These are phyloP conservation scores for Torymus texanus DNA, from an alignment of 2,888 invertebrate genomes.

Conservation along the genomic window DNA sequence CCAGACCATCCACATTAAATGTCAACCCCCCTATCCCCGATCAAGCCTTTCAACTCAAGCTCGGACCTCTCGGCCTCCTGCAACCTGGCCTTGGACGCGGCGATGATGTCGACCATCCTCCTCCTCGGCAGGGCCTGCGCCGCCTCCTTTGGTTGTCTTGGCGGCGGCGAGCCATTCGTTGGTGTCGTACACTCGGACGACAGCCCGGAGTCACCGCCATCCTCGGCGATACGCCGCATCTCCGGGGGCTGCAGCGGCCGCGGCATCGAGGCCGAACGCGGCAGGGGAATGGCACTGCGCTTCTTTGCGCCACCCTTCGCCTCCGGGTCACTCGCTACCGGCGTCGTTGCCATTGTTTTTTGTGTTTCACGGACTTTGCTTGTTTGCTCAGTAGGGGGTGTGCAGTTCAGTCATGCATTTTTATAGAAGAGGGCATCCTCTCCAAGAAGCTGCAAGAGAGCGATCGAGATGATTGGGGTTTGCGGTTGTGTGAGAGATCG, in stretches of 20 bases:
- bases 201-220: slow-evolving; percentile 71
- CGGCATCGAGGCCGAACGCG: slow-evolving; percentile 53
- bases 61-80: slow-evolving; percentile 47
- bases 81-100: slow-evolving; percentile 64
- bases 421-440: too few relatives aligned
- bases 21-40: too few relatives aligned
- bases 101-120: slow-evolving; percentile 59
- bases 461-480: too few relatives aligned
- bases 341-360: slow-evolving; percentile 14
- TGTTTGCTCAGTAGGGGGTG: too few relatives aligned
- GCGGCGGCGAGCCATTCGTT: slow-evolving; percentile 70
- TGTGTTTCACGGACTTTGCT: not conserved
- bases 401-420: too few relatives aligned
- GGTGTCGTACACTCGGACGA: slow-evolving; percentile 73
- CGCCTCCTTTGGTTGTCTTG: slow-evolving; percentile 63
- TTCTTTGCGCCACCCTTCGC: slow-evolving; percentile 41
- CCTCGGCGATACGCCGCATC: slow-evolving; percentile 60
- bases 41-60: not conserved
- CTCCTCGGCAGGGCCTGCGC: slow-evolving; percentile 11
- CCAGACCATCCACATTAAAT: too few relatives aligned
- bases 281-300: slow-evolving; percentile 56
- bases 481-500: too few relatives aligned
- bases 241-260: slow-evolving; percentile 4
- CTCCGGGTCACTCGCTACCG: not conserved
- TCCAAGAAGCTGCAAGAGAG: too few relatives aligned